phyloP scores from a whole-genome alignment of 2,113 vertebrate genomes.

The Sylvilagus bachmani region DNA sequence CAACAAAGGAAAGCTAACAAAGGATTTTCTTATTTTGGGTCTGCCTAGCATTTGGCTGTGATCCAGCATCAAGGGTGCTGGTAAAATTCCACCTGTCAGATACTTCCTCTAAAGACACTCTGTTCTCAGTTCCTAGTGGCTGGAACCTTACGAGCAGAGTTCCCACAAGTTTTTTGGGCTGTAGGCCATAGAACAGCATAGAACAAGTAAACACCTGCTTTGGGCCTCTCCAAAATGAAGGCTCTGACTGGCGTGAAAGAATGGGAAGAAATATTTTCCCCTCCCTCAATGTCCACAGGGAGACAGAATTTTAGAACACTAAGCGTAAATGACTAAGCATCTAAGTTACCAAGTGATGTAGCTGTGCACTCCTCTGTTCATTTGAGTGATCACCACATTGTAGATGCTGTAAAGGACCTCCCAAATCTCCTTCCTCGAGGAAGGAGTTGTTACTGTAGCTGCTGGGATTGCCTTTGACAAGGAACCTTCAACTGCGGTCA shows the following conservation, averaged over 20 bases:
- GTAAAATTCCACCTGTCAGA: background rate
- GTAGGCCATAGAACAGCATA: background rate
- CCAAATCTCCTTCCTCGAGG: background rate
- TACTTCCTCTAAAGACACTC: background rate
- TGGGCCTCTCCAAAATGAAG: background rate
- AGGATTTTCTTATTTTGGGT: background rate
- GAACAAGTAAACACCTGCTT: background rate
- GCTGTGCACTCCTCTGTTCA: background rate
- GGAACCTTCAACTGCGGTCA: background rate
- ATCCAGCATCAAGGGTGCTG: background rate
- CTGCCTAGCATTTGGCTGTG: background rate
- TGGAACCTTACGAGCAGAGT: background rate
- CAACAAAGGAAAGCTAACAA: background rate
- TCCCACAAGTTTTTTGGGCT: background rate
- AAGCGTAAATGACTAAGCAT: background rate
- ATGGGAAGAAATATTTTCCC: background rate
- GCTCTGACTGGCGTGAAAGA: background rate
- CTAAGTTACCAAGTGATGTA: background rate
- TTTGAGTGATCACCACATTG: background rate
- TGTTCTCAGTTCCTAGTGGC: background rate
- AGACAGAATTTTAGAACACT: background rate
- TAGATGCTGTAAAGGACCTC: background rate
- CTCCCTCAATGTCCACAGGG: background rate
- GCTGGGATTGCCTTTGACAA: background rate
- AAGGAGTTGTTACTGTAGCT: background rate